These are phyloP conservation scores for Scaptomyza montana DNA, from an alignment of 1,140 invertebrate species.

Conservation along the genomic window DNA sequence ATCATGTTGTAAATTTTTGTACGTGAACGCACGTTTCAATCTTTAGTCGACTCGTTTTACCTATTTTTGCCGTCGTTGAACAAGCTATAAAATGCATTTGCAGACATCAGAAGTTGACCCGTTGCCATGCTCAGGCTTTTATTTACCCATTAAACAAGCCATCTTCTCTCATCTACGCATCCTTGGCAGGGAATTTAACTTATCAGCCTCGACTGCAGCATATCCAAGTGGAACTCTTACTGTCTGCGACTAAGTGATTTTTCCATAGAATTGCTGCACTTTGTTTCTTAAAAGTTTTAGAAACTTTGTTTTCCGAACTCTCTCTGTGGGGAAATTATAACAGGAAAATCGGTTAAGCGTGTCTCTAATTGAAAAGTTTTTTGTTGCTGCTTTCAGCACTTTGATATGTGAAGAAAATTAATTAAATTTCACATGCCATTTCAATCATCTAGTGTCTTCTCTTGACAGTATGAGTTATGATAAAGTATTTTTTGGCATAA, in stretches of 20 bases:
- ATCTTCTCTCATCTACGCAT: neutral
- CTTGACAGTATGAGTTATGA: neutral
- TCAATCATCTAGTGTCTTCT: constrained; percentile 24
- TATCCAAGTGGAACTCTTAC: constrained; percentile 57
- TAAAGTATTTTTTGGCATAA: constrained; percentile 2
- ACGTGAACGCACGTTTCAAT: constrained; percentile 55
- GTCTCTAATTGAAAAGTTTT: constrained; percentile 69
- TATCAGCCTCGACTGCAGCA: constrained; percentile 33
- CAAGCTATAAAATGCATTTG: constrained; percentile 71
- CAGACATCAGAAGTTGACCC: constrained; percentile 48
- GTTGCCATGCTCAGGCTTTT: constrained; percentile 7
- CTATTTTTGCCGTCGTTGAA: constrained; percentile 59
- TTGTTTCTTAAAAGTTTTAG: constrained; percentile 22
- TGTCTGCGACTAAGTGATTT: constrained; percentile 71
- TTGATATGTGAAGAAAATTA: constrained; percentile 53
- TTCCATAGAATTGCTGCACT: constrained; percentile 61
- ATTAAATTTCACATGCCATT: constrained; percentile 58
- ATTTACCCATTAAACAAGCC: constrained; percentile 49
- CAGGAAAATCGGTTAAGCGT: constrained; percentile 40
- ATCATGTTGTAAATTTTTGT: constrained; percentile 58
- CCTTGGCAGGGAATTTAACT: constrained; percentile 12
- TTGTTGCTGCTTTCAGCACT: constrained; percentile 4
- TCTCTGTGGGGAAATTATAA: neutral
- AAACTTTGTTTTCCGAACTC: constrained; percentile 30
- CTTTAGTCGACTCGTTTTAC: constrained; percentile 41